Conservation (phyloP, 2,888 invertebrate genomes). For the Caenorhabditis virilis region DNA sequence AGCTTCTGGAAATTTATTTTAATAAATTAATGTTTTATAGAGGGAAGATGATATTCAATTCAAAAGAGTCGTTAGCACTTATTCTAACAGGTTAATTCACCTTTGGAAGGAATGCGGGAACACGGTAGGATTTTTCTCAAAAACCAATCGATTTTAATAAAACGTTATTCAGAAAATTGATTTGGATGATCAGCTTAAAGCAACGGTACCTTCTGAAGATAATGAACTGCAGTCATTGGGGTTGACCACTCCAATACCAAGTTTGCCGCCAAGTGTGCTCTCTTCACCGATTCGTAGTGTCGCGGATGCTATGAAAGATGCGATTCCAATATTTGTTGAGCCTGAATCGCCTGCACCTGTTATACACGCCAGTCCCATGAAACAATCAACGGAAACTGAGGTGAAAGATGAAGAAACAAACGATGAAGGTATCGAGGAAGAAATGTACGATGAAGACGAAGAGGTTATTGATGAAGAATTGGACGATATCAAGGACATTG, state of each 20-base stretch:
- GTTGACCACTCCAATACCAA: slow-evolving; percentile 13
- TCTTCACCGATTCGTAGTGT: slow-evolving; percentile 27
- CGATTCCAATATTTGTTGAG: slow-evolving; percentile 19
- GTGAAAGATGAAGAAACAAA: slow-evolving; percentile 3
- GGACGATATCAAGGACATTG: no score
- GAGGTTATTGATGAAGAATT: neutral
- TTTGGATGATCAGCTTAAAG: neutral
- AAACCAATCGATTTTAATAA: neutral
- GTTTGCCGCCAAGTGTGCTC: neutral
- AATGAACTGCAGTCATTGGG: slow-evolving; percentile 2
- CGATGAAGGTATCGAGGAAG: slow-evolving; percentile 1
- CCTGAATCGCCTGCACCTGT: slow-evolving; percentile 2
- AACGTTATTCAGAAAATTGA: neutral
- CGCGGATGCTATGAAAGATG: slow-evolving; percentile 27
- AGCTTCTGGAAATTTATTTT: neutral
- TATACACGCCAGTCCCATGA: no score
- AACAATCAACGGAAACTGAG: neutral
- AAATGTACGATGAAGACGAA: no score
- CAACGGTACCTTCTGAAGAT: slow-evolving; percentile 8
- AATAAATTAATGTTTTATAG: slow-evolving; percentile 1
- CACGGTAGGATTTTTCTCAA: neutral
- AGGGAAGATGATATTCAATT: slow-evolving; percentile 6
- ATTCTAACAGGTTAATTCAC: slow-evolving; percentile 3
- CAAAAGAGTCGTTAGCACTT: slow-evolving; percentile 5
- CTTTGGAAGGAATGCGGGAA: slow-evolving; percentile 2